Evolutionary conservation across 2,113 vertebrate genomes (phyloP).

Genomic region (Zosterops borbonicus): DNA sequence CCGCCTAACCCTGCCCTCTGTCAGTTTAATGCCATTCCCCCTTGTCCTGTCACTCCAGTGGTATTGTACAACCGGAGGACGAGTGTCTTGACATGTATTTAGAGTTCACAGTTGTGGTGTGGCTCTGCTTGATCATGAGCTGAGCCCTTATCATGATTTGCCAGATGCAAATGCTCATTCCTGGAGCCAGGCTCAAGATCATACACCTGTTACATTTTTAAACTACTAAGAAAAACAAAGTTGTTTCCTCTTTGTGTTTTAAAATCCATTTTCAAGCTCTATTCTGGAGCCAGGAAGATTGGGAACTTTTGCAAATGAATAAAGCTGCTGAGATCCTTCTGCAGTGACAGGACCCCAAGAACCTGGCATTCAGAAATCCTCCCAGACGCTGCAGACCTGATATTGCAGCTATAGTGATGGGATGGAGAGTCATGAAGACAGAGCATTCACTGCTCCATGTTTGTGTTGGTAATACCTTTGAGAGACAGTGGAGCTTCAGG

Average conservation of each 20-base stretch:
- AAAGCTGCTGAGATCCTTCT: not conserved
- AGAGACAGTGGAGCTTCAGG: not conserved
- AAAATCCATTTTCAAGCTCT: not conserved
- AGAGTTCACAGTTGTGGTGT: not conserved
- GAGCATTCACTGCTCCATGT: not conserved
- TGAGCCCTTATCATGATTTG: not conserved
- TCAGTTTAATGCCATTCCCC: not conserved
- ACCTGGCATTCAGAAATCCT: not conserved
- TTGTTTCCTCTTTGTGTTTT: not conserved
- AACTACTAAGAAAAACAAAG: not conserved
- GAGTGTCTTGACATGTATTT: not conserved
- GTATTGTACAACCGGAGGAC: not conserved
- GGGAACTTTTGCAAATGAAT: not conserved
- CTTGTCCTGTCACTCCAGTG: not conserved
- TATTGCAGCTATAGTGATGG: not conserved
- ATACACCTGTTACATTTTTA: not conserved
- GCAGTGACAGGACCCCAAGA: not conserved
- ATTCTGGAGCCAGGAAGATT: not conserved
- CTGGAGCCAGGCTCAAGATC: not conserved
- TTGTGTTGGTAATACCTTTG: not conserved
- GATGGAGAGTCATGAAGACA: not conserved
- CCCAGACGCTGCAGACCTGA: not conserved
- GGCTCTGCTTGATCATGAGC: not conserved
- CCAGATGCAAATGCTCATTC: not conserved
- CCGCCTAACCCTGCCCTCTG: not conserved